Evolutionary conservation across 2,113 vertebrate species (phyloP).

Genomic region (Variabilichromis moorii): DNA sequence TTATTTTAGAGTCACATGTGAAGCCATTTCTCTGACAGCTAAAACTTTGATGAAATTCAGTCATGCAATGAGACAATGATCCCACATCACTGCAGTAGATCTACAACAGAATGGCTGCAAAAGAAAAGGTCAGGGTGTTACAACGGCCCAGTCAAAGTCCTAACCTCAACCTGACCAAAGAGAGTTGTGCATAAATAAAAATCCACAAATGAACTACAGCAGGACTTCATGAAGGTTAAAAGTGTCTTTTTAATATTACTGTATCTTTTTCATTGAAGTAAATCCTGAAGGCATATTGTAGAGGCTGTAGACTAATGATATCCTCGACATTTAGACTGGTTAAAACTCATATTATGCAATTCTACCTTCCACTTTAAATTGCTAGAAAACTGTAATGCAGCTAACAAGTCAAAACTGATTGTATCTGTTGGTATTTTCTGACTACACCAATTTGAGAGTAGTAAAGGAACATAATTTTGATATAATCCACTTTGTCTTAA

Average conservation of each 20-base stretch:
- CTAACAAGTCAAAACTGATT: neutral
- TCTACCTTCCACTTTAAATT: neutral
- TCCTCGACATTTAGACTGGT: neutral
- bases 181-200: neutral
- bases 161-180: neutral
- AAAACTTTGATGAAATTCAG: neutral
- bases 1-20: neutral
- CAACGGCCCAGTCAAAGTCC: neutral
- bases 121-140: neutral
- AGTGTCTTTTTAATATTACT: neutral
- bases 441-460: neutral
- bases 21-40: neutral
- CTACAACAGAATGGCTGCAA: neutral
- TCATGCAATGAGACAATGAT: neutral
- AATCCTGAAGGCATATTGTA: neutral
- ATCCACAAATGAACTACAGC: neutral
- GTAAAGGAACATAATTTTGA: neutral
- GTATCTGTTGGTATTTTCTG: neutral
- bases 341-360: neutral
- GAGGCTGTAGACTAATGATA: neutral
- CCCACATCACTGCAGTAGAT: neutral
- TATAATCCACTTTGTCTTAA: constrained; percentile 7
- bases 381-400: neutral
- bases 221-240: neutral
- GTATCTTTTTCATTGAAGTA: neutral